Evolutionary conservation across 2,888 invertebrate genomes (phyloP).

Genomic region (Phengaris arion): DNA sequence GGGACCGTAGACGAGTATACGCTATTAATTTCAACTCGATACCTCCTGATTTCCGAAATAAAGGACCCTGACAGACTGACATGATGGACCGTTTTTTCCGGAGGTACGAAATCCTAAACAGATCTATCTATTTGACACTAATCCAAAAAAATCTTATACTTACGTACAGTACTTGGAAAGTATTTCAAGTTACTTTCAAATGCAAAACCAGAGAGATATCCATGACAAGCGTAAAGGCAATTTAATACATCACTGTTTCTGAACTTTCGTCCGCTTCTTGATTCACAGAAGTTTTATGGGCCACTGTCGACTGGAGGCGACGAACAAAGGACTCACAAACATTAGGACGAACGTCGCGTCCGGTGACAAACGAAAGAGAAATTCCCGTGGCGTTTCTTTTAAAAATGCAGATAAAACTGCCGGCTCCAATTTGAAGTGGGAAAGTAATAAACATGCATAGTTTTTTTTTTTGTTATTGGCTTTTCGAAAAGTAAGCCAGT

Average conservation of each 20-base stretch:
- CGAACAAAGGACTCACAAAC: not conserved
- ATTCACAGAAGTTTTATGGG: slow-evolving; percentile 8
- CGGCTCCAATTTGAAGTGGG: not conserved
- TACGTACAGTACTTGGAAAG: not conserved
- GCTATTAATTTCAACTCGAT: too few species aligned
- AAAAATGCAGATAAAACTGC: not conserved
- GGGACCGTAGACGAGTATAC: not conserved
- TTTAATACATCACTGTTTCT: slow-evolving; percentile 20
- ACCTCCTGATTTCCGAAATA: too few species aligned
- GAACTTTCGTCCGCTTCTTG: not conserved
- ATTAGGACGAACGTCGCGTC: not conserved
- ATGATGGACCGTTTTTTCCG: too few species aligned
- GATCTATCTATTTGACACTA: too few species aligned
- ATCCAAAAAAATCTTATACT: too few species aligned
- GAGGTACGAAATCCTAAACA: too few species aligned
- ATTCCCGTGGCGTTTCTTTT: not conserved
- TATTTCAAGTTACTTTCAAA: not conserved
- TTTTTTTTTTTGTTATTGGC: too few species aligned
- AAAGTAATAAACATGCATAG: not conserved
- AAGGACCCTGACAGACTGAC: too few species aligned
- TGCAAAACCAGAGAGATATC: slow-evolving; percentile 3
- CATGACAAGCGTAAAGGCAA: slow-evolving; percentile 10
- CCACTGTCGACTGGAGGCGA: not conserved
- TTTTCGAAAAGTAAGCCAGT: too few species aligned
- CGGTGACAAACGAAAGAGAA: slow-evolving; percentile 5